Base-by-base conservation (phyloP, 64 coral and sea anemone genomes). In the Pocillopora damicornis region DNA sequence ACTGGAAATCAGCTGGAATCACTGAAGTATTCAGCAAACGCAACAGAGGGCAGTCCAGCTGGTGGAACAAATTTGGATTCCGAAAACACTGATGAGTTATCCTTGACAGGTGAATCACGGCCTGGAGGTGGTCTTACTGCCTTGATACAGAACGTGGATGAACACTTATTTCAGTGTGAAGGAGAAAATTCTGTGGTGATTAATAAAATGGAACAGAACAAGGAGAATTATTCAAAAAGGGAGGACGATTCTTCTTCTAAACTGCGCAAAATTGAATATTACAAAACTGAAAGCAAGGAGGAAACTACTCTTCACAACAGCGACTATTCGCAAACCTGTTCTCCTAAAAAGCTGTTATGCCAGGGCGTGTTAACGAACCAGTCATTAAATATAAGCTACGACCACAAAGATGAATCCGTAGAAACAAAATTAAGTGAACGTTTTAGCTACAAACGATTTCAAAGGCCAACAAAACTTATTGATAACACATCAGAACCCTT, bases 311-410 rank as follows among this genome's bases (percentile, higher is more conserved):
- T 10, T 71, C 37, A 85, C 3, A 4, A 73, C 57, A 58, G 37
- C 0, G 37, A 71, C 20, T 15, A 37, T 11, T 67, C 14, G 18
- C 18, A 51, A 8, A 67, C 62, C 11, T 1, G 11, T 25, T 57
- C 63, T 17, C 17, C 36, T 23, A 17, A 26, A 73, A 73, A 73
- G 62, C 15, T 85, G 2, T 63, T 17, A 58, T 57, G 30, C 9
- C 36, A 73, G 72, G n/a, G 81, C 36, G 63, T 85, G 18, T 85
- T 85, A 42, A 85, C 38, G 72, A 85, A 30, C 18, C 51, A 61
- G 15, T 83, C 79, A 4, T 61, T 59, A 61, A 79, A 78, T 36
- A 57, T 81, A 37, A 17, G 26, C 17, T 37, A 60, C n/a, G 26
- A 59, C n/a, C 57, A 60, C 35, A 18, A 30, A 22, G 80, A 72